Conservation (phyloP, 2,797 vertebrate species). For the Ctenosaura bakeri region DNA sequence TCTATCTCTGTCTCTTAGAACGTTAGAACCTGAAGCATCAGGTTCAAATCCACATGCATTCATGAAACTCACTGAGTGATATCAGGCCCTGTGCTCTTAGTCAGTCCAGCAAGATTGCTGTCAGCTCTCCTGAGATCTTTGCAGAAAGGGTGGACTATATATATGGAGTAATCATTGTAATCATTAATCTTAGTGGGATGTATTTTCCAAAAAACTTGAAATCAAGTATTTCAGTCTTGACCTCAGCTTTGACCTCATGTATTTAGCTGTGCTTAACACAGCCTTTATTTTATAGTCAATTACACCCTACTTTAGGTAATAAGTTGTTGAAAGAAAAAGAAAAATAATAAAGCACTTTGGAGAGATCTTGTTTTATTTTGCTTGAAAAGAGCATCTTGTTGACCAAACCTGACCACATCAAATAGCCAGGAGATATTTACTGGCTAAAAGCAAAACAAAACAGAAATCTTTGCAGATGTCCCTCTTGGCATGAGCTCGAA, state of each 20-base stretch:
- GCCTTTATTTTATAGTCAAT: background rate
- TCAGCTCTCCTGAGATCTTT: background rate
- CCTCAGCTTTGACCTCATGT: too few relatives aligned
- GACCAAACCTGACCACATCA: constrained; percentile 9
- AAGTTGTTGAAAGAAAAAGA: constrained; percentile 29
- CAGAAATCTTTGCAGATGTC: constrained; percentile 63
- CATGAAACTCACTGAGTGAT: background rate
- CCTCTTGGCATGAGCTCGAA: constrained; percentile 62
- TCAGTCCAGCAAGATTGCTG: background rate
- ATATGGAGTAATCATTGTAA: too few relatives aligned
- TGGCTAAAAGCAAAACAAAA: background rate
- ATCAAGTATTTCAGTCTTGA: too few relatives aligned
- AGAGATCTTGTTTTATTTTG: background rate
- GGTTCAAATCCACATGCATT: background rate
- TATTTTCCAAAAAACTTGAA: too few relatives aligned
- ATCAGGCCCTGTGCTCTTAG: background rate
- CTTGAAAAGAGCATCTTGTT: constrained; percentile 41
- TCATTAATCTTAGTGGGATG: too few relatives aligned
- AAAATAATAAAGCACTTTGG: background rate
- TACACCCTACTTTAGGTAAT: constrained; percentile 18
- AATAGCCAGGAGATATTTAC: constrained; percentile 43
- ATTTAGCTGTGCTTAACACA: background rate
- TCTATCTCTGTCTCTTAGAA: background rate
- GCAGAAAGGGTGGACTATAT: background rate
- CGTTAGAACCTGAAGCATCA: background rate